Conservation (phyloP, 2,113 vertebrate species). For the human (Homo sapiens) region GRCh38 chrX:16817001-16817500, state of each 20-base stretch:
- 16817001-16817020: neutral
- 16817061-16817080: neutral
- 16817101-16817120: neutral
- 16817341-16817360: conserved; percentile 52
- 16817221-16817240: conserved; percentile 39
- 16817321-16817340: conserved; percentile 33
- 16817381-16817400: conserved; percentile 4
- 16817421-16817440: neutral
- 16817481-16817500: conserved; percentile 30
- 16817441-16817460: conserved; percentile 24
- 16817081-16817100: neutral
- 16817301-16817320: conserved; percentile 23
- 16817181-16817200: conserved; percentile 42
- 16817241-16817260: conserved; percentile 19
- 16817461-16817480: neutral
- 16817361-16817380: conserved; percentile 13
- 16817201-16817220: neutral
- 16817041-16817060: neutral
- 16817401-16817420: neutral
- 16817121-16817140: conserved; percentile 15
- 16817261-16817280: conserved; percentile 26
- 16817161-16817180: neutral
- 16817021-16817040: conserved; percentile 15
- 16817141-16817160: neutral
- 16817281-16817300: conserved; percentile 47